phyloP scores from a whole-genome alignment of 1,140 invertebrate genomes.

The Anastatus disparis region DNA sequence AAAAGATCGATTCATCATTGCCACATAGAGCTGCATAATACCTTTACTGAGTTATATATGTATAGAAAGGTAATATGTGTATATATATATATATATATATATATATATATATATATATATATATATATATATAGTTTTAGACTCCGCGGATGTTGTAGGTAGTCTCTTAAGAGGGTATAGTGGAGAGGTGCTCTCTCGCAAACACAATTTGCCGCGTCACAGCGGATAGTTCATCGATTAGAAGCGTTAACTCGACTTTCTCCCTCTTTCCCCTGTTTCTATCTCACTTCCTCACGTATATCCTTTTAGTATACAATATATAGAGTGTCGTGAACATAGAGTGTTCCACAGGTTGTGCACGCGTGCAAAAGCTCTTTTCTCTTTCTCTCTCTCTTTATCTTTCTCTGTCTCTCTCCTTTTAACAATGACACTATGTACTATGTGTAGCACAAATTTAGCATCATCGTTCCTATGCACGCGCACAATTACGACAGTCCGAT shows the following conservation, averaged over 20 bases:
- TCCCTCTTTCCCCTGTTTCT: conserved; percentile 15
- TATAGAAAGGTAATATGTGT: no score
- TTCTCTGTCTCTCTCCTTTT: not conserved
- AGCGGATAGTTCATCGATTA: conserved; percentile 60
- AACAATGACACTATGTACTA: no score
- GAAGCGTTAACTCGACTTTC: conserved; percentile 19
- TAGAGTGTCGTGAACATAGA: no score
- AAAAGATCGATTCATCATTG: no score
- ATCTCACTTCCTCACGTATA: not conserved
- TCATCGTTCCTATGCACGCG: not conserved
- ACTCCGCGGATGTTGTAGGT: not conserved
- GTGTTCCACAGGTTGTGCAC: no score
- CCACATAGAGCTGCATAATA: no score
- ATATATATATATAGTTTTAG: no score
- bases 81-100: not conserved
- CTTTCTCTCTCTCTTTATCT: not conserved
- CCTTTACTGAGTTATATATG: no score
- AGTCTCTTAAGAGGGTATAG: conserved; percentile 35
- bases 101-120: not conserved
- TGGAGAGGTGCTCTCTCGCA: no score
- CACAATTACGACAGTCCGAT: no score
- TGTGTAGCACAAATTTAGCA: not conserved
- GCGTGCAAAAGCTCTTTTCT: not conserved
- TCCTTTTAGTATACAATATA: no score
- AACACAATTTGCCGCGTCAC: conserved; percentile 59